These are phyloP conservation scores for Chiloscyllium plagiosum DNA, from an alignment of 2,113 vertebrate species.

Conservation along the genomic window DNA sequence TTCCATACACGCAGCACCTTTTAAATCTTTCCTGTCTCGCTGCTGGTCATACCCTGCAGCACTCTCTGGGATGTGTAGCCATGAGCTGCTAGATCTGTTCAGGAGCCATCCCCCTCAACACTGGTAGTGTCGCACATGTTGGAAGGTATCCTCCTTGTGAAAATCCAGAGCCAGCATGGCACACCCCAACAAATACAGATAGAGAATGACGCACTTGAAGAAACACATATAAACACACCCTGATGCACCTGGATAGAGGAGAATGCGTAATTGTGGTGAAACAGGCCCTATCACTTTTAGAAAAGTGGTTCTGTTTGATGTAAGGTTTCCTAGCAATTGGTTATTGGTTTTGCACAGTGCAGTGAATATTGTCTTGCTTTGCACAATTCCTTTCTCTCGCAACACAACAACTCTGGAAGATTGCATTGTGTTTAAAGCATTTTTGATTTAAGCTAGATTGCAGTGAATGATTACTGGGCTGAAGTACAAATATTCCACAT, in stretches of 20 bases:
- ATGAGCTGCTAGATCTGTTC: neutral
- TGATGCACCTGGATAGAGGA: neutral
- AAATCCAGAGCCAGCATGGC: neutral
- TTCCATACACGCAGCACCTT: too few relatives aligned
- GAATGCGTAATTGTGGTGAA: too few relatives aligned
- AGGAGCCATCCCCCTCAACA: neutral
- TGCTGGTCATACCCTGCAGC: neutral
- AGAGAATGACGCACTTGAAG: neutral
- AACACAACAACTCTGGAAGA: slow-evolving; percentile 8
- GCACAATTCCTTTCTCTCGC: neutral
- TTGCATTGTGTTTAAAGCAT: slow-evolving; percentile 1
- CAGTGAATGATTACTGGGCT: slow-evolving; percentile 25
- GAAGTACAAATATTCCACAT: slow-evolving; percentile 25
- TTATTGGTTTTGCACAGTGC: neutral
- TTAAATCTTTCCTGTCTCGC: neutral
- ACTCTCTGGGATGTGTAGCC: neutral
- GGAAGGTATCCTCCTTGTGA: neutral
- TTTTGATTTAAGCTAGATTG: slow-evolving; percentile 31
- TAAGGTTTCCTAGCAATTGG: neutral
- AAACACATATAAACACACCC: neutral
- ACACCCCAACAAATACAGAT: too few relatives aligned
- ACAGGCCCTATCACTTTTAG: neutral
- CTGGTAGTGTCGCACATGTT: neutral
- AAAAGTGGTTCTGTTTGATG: neutral
- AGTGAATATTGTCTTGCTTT: neutral